Base-by-base conservation (phyloP, 2,888 invertebrate genomes). In the Lordiphosa fenestrarum region DNA sequence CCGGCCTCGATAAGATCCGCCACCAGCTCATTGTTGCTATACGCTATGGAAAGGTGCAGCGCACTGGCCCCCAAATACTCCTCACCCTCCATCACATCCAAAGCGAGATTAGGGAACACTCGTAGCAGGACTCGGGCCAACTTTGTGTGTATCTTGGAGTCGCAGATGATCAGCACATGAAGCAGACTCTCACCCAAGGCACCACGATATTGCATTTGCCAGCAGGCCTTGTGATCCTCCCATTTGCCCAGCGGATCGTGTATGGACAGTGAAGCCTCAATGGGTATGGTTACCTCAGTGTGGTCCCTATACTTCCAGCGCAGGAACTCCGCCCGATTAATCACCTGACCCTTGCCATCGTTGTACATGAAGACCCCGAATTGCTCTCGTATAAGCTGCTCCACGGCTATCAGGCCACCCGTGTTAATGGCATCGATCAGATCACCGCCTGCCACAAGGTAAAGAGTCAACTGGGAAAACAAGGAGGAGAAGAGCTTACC, bases 201-300 rank as follows among this genome's bases (percentile, higher is more conserved):
- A 0, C 99, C 99, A 9, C 99, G 92, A 87, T 96, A 96, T 84
- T 96, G 95, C 95, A 99, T 96, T 89, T 98, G 96, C 99, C 99
- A 99, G 88, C 98, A 98, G 0, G 98, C 98, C 69, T 95, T 95
- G 89, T 97, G 97, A 86, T 97, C 96, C 66, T 91, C 91, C 96
- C 96, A 96, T 85, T 95, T 95, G 38, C 95, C 94, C 21, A 97
- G 90, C 0, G 97, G 96, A 88, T 97, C 97, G 86, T 96, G 95
- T 0, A 94, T 93, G 21, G 96, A 94, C 0, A 96, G 90, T 0
- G 95, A 95, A 0, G 96, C 95, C 88, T 96, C 96, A 60, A 96
- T 96, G 4, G 96, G 96, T 54, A 96, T 90, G n/a, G 94, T 93
- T 5, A 93, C 95, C 91, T 95, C 94, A 71, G 95, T 94, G 78